Evolutionary conservation across 2,888 invertebrate genomes (phyloP).

Genomic region (Rhimphoctona megacephalus): DNA sequence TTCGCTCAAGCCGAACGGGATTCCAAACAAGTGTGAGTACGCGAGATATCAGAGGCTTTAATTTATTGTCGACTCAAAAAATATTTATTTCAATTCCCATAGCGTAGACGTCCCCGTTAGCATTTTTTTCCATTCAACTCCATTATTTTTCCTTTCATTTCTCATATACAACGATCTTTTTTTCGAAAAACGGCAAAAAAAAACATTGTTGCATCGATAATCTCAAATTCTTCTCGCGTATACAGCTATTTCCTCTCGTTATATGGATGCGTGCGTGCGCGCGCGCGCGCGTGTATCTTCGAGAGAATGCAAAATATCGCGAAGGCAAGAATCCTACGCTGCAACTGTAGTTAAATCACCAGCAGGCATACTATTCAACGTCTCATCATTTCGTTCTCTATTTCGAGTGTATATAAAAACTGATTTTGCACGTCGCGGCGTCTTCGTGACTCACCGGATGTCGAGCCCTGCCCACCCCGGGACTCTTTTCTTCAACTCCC

Average conservation of each 20-base stretch:
- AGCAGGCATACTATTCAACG: conserved; percentile 1
- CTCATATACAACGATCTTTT: background rate
- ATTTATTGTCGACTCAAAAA: background rate
- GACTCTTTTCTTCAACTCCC: conserved; percentile 54
- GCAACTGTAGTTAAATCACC: conserved; percentile 34
- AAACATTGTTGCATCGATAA: conserved; percentile 44
- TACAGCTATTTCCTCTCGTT: conserved; percentile 27
- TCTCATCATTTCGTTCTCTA: conserved; percentile 36
- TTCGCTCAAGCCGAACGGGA: conserved; percentile 63
- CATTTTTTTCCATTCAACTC: background rate
- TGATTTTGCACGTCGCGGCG: conserved; percentile 68
- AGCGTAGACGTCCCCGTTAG: too few relatives aligned
- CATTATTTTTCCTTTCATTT: background rate
- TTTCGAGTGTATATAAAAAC: conserved; percentile 31
- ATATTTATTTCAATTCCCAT: background rate
- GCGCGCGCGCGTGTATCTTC: background rate
- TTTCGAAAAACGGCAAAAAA: background rate
- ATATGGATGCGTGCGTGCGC: background rate
- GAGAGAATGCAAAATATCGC: conserved; percentile 50
- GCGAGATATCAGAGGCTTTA: background rate
- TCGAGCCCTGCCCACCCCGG: conserved; percentile 77
- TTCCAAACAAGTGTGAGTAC: conserved; percentile 34
- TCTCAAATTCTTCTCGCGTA: conserved; percentile 54
- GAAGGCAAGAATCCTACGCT: conserved; percentile 59
- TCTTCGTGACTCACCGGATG: conserved; percentile 83